Conservation (phyloP, 2,113 vertebrate species). For the rabbit (Oryctolagus cuniculus) region DNA sequence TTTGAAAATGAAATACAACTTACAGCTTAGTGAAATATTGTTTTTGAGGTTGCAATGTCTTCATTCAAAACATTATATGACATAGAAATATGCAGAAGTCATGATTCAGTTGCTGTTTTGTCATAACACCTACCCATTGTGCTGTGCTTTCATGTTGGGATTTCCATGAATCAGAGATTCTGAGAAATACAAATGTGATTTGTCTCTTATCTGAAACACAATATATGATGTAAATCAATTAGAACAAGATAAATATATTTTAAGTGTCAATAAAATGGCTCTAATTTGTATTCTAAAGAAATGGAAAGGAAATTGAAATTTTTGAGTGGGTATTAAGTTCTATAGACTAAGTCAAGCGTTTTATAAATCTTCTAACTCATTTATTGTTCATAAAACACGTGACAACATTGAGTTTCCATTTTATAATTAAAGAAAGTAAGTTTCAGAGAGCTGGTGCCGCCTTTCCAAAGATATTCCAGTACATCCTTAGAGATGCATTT, state of each 20-base stretch:
- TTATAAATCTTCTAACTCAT: not conserved
- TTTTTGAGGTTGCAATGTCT: conserved; percentile 33
- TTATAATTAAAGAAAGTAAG: conserved; percentile 45
- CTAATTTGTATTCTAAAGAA: conserved; percentile 49
- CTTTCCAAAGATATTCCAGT: not conserved
- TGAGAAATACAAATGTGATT: not conserved
- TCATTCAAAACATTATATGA: conserved; percentile 21
- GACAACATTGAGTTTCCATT: not conserved
- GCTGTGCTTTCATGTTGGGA: not conserved
- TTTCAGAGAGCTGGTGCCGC: not conserved
- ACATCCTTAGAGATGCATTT: not conserved
- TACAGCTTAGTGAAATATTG: not conserved
- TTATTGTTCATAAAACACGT: not conserved
- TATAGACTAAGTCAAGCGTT: not conserved
- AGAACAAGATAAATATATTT: conserved; percentile 54
- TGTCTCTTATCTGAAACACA: conserved; percentile 28
- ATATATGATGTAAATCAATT: conserved; percentile 49
- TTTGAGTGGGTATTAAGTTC: conserved; percentile 1
- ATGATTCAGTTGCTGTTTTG: conserved; percentile 17
- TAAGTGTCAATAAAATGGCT: conserved; percentile 42
- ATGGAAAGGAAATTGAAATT: not conserved
- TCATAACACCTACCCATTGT: not conserved
- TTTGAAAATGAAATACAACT: conserved; percentile 50
- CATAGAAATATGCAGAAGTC: not conserved
- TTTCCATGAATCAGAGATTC: conserved; percentile 44